A percentile compares a stretch with the other conserved stretches of the same genome.
Evolutionary conservation across 2,888 invertebrate species (phyloP).

Genomic region (Aproaerema taeniolella): DNA sequence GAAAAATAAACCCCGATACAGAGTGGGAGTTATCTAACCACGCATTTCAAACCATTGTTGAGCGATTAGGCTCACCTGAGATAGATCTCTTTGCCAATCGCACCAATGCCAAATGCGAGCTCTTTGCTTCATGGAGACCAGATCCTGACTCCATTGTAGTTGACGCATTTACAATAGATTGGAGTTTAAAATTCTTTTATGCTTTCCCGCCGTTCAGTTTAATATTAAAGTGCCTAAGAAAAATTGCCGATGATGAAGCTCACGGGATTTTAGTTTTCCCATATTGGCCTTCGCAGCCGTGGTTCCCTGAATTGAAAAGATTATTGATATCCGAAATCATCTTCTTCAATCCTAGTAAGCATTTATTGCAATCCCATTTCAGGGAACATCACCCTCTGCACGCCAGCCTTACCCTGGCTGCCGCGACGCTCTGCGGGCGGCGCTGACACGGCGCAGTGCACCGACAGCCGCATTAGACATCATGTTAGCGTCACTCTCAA

Average conservation of each 20-base stretch:
- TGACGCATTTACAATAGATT: background rate
- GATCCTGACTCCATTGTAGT: background rate
- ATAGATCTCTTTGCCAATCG: conserved; percentile 1
- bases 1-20: background rate
- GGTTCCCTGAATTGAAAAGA: too few species aligned
- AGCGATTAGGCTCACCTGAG: background rate
- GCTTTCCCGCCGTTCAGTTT: background rate
- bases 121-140: background rate
- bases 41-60: background rate
- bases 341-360: too few species aligned
- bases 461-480: conserved; percentile 11
- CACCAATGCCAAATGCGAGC: background rate
- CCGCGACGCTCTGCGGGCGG: conserved; percentile 18
- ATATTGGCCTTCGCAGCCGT: too few species aligned
- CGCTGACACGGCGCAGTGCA: conserved; percentile 13
- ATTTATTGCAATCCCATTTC: too few species aligned
- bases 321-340: too few species aligned
- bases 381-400: too few species aligned
- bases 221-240: conserved; percentile 5
- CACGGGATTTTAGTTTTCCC: conserved; percentile 20
- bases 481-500: conserved; percentile 20
- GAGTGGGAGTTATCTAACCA: background rate
- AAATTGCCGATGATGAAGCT: conserved; percentile 19
- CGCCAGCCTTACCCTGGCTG: too few species aligned
- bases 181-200: background rate